phyloP scores from a whole-genome alignment of 2,113 vertebrate genomes.

The Megaptera novaeangliae region DNA sequence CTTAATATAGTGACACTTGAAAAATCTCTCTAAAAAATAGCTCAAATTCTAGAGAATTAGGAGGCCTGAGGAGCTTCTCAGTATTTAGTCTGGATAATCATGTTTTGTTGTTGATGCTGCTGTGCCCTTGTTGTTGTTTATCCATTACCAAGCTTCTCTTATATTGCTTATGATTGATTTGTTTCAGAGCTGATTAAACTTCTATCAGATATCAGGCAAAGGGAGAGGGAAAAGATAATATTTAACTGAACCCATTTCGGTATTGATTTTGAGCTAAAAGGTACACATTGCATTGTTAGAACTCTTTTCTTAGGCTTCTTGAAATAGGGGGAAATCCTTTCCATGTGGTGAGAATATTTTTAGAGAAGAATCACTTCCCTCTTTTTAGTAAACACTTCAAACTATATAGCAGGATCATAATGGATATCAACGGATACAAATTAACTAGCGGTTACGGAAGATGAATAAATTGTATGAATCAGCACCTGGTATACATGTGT shows the following conservation, averaged over 20 bases:
- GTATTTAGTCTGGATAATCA: neutral
- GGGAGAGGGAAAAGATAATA: neutral
- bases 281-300: neutral
- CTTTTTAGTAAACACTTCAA: neutral
- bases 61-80: neutral
- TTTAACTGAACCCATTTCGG: neutral
- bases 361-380: neutral
- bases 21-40: neutral
- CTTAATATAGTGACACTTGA: neutral
- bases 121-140: neutral
- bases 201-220: neutral
- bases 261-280: neutral
- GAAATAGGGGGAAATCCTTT: neutral
- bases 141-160: neutral
- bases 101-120: neutral
- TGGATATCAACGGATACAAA: neutral
- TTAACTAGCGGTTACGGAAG: neutral
- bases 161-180: neutral
- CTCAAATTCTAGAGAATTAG: neutral
- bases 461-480: neutral
- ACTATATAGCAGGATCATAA: neutral
- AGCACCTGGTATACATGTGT: neutral
- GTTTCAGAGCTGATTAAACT: neutral
- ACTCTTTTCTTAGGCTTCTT: neutral
- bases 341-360: neutral